A percentile compares a stretch with the other conserved stretches of the same genome.
Evolutionary conservation across 2,797 vertebrate genomes (phyloP).

Genomic region (Anguilla pacifica): DNA sequence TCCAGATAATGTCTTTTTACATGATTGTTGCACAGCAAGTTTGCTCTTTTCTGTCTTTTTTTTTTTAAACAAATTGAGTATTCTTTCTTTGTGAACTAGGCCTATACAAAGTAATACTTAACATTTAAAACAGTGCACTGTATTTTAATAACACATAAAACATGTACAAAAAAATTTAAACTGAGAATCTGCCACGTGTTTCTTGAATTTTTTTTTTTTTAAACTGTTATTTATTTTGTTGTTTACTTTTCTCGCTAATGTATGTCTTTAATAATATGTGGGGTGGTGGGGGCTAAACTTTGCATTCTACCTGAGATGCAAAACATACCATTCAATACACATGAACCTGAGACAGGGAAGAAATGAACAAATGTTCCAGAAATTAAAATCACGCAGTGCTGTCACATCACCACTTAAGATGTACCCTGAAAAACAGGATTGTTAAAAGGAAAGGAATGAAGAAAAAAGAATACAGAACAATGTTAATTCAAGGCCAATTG

Average conservation of each 20-base stretch:
- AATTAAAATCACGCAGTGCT: slow-evolving; percentile 77
- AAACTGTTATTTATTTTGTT: slow-evolving; percentile 54
- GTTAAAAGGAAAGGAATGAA: slow-evolving; percentile 56
- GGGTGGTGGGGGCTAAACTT: slow-evolving; percentile 80
- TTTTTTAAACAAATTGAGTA: slow-evolving; percentile 77
- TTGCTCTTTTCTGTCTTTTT: slow-evolving; percentile 77
- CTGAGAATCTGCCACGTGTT: slow-evolving; percentile 80
- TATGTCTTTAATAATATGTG: slow-evolving; percentile 68
- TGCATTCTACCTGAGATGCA: slow-evolving; percentile 99
- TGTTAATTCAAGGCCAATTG: slow-evolving; percentile 50
- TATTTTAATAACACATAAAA: slow-evolving; percentile 90
- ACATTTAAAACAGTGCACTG: slow-evolving; percentile 97
- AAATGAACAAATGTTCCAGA: slow-evolving; percentile 46
- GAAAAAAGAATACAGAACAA: slow-evolving; percentile 57
- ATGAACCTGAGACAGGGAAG: slow-evolving; percentile 97
- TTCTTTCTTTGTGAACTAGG: slow-evolving; percentile 78
- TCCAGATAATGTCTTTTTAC: slow-evolving; percentile 60
- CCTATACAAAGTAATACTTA: slow-evolving; percentile 97
- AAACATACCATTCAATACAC: slow-evolving; percentile 88
- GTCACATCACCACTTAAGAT: slow-evolving; percentile 71
- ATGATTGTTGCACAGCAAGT: slow-evolving; percentile 76
- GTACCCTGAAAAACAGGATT: slow-evolving; percentile 36
- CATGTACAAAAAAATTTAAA: slow-evolving; percentile 92
- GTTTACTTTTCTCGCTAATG: slow-evolving; percentile 48
- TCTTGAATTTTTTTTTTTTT: slow-evolving; percentile 58